Conservation (phyloP, 35 echinoderm and acorn worm genomes). For the Patiria miniata region DNA sequence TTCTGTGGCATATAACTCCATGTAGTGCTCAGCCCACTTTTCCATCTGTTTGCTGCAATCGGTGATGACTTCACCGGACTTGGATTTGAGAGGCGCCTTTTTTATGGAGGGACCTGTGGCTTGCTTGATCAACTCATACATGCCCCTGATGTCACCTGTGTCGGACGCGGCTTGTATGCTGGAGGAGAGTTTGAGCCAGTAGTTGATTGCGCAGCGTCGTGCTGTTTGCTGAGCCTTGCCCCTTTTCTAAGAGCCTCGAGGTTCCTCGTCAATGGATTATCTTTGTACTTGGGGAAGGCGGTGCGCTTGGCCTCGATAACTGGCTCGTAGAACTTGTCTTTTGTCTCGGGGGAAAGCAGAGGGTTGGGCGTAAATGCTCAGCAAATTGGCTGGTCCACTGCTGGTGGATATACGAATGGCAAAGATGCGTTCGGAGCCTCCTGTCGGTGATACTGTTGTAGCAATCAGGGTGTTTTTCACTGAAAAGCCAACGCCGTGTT, state of each 20-base stretch:
- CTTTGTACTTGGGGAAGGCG: slow-evolving; percentile 36
- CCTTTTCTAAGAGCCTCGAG: too few species aligned
- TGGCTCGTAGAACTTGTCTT: slow-evolving; percentile 41
- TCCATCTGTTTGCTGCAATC: slow-evolving; percentile 19
- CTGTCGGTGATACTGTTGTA: too few species aligned
- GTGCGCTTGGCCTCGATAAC: slow-evolving; percentile 47
- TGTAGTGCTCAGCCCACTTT: slow-evolving; percentile 53
- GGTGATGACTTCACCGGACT: slow-evolving; percentile 30
- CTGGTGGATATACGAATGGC: not conserved
- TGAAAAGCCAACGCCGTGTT: too few species aligned
- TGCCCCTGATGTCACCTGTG: slow-evolving; percentile 50
- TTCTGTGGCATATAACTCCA: not conserved
- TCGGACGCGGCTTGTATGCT: slow-evolving; percentile 30
- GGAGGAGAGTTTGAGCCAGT: slow-evolving; percentile 27
- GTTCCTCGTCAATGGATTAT: not conserved
- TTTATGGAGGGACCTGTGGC: slow-evolving; percentile 12
- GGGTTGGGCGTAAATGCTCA: slow-evolving; percentile 49
- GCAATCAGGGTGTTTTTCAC: too few species aligned
- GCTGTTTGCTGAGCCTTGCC: too few species aligned
- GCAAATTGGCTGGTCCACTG: slow-evolving; percentile 10
- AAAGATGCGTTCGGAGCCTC: not conserved
- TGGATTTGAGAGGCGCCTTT: slow-evolving; percentile 43
- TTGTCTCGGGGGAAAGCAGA: slow-evolving; percentile 2
- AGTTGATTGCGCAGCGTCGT: slow-evolving; percentile 35
- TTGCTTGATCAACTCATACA: slow-evolving; percentile 59